Conservation (phyloP, 2,113 vertebrate species). For the Burhinus bistriatus region DNA sequence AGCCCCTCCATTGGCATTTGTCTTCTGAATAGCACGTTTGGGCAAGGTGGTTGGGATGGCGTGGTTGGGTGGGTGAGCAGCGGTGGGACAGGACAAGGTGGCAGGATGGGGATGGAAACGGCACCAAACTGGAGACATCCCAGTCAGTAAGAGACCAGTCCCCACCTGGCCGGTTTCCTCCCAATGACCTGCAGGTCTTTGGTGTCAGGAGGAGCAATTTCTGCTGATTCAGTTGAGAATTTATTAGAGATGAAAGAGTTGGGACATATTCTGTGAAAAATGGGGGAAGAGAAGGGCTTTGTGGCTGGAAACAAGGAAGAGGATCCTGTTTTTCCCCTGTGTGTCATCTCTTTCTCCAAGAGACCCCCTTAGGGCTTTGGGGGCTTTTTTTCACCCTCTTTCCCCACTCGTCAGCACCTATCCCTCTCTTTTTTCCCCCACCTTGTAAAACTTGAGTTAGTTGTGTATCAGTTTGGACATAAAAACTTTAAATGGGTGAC, state of each 20-base stretch:
- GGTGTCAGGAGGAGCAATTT: background rate
- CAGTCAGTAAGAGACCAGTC: accelerated
- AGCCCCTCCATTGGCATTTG: background rate
- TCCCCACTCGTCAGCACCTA: background rate
- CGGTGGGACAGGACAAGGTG: accelerated
- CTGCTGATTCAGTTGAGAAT: background rate
- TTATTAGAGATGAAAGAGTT: background rate
- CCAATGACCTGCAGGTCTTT: background rate
- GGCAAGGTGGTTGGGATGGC: background rate
- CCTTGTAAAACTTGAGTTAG: background rate
- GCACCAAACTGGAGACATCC: background rate
- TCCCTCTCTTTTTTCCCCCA: background rate
- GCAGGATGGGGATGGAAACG: background rate
- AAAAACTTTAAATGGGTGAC: background rate
- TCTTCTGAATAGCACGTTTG: background rate
- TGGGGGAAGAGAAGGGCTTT: background rate
- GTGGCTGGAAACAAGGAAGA: background rate
- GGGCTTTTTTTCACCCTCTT: background rate
- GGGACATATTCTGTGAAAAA: background rate
- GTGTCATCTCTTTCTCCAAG: background rate
- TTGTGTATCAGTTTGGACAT: background rate
- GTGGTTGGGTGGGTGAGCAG: accelerated
- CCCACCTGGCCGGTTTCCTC: accelerated
- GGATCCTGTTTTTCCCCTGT: background rate
- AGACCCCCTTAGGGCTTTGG: background rate